These are phyloP conservation scores for Drosophila nannoptera DNA, from an alignment of 1,140 invertebrate genomes.

Conservation along the genomic window DNA sequence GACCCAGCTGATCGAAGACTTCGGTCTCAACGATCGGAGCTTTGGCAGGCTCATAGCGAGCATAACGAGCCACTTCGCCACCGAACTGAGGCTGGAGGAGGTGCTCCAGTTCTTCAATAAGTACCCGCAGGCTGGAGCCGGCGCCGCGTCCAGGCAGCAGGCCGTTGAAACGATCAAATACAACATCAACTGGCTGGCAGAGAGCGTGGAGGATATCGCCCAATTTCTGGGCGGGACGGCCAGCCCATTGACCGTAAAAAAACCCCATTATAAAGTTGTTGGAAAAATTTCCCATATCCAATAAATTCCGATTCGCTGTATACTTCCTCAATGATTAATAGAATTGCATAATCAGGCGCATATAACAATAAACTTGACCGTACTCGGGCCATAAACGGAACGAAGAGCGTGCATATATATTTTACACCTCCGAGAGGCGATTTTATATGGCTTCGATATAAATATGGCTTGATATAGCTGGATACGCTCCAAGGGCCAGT, in stretches of 20 bases:
- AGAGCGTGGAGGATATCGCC: slow-evolving; percentile 80
- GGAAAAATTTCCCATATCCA: slow-evolving; percentile 16
- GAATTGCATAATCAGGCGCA: slow-evolving; percentile 33
- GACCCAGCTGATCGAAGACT: slow-evolving; percentile 85
- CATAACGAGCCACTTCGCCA: slow-evolving; percentile 85
- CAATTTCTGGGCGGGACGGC: slow-evolving; percentile 80
- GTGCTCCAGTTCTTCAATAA: slow-evolving; percentile 87
- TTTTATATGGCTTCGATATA: slow-evolving; percentile 44
- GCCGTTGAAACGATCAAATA: slow-evolving; percentile 89
- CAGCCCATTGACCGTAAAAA: slow-evolving; percentile 41
- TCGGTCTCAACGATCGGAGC: slow-evolving; percentile 89
- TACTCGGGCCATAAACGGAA: slow-evolving; percentile 55
- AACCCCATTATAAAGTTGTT: slow-evolving; percentile 48
- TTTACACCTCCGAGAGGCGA: slow-evolving; percentile 51
- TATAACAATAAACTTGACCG: slow-evolving; percentile 53
- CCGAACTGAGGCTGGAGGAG: slow-evolving; percentile 85
- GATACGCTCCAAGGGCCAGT: slow-evolving; percentile 14
- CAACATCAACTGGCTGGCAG: slow-evolving; percentile 89
- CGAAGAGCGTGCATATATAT: slow-evolving; percentile 38
- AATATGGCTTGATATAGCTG: not conserved
- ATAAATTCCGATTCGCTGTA: slow-evolving; percentile 30
- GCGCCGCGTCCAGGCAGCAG: slow-evolving; percentile 83
- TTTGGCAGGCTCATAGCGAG: slow-evolving; percentile 86
- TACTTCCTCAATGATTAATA: slow-evolving; percentile 19
- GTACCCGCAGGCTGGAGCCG: slow-evolving; percentile 93